Conservation (phyloP, 1,140 invertebrate genomes). For the Riptortus pedestris region DNA sequence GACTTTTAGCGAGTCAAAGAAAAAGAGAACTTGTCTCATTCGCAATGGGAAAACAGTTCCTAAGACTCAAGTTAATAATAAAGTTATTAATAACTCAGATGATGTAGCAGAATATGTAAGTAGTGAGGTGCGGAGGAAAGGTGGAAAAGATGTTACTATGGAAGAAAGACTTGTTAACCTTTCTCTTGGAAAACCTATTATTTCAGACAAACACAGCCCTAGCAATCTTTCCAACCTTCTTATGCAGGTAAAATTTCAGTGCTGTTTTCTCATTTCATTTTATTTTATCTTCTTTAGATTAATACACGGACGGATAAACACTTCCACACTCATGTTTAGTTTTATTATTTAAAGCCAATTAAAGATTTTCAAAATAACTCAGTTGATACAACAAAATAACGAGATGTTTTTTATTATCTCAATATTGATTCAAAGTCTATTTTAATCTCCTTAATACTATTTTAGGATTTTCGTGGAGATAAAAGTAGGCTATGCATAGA, state of each 20-base stretch:
- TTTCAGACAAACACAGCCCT: conserved; percentile 3
- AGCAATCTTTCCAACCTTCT: conserved; percentile 24
- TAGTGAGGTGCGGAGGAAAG: conserved; percentile 3
- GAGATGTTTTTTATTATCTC: too few species aligned
- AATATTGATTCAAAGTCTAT: too few species aligned
- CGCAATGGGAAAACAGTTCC: neutral
- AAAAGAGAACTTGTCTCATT: neutral
- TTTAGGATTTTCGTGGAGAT: too few species aligned
- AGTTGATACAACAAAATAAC: too few species aligned
- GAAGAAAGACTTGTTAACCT: conserved; percentile 25
- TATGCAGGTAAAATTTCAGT: conserved; percentile 17
- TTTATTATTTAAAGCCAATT: too few species aligned
- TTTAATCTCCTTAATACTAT: too few species aligned
- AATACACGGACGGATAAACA: too few species aligned
- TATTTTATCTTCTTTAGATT: too few species aligned
- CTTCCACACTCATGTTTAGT: too few species aligned
- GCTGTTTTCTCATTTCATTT: too few species aligned
- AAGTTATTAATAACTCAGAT: neutral
- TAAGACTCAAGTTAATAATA: neutral
- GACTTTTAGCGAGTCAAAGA: neutral
- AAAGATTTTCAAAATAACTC: too few species aligned
- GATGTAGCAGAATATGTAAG: conserved; percentile 18
- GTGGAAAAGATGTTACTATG: conserved; percentile 20
- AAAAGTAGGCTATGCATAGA: too few species aligned
- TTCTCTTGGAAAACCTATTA: conserved; percentile 4